Evolutionary conservation across 2,888 invertebrate species (phyloP), one percentile per base, ranked within the genome.

Genomic region (Octodonta nipae): DNA sequence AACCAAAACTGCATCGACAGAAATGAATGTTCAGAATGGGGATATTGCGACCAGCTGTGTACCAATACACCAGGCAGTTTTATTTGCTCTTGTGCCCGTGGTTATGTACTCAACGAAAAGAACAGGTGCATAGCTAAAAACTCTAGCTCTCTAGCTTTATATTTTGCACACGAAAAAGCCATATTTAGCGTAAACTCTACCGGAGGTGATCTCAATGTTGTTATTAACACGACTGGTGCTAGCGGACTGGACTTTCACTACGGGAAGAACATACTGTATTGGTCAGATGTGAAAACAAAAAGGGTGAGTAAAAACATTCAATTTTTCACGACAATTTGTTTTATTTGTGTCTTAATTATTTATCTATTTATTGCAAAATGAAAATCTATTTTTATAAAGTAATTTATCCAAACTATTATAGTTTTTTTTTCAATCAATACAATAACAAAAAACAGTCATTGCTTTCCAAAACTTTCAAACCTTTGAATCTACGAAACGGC

Each of bases 41-140:
- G 88, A 24, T 85, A 74, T 61, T 98, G 96, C 61, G 92, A 95
- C 56, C 98, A 98, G 61, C 68, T 82, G 15, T 98, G 98, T 60
- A 73, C 76, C 36, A 95, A 96, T 60, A 79, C 78, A 0, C 80
- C 79, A 1, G 91, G 81, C 24, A 76, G 86, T 6, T 95, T 82
- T 63, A 67, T 61, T 24, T 95, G 95, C 60, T 72, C 76, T 10
- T 95, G 93, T 58, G 78, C 78, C 0, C 68, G 73, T 1, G 89
- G 62, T 8, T 62, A 54, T 36, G 36, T 12, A n/a, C 10, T 54
- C 12, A 48, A 47, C 40, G 42, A 45, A 11, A 65, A 65, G 26
- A 68, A 68, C 38, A 72, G 73, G 37, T 85, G 86, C 55, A 65
- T 67, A 15, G 75, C 78, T 1, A 64, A 65, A 5, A 70, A 72